Percentiles rank a stretch among this genome's conserved stretches.
Evolutionary conservation across 2,113 vertebrate genomes (phyloP).

Genomic region (Talpa occidentalis): DNA sequence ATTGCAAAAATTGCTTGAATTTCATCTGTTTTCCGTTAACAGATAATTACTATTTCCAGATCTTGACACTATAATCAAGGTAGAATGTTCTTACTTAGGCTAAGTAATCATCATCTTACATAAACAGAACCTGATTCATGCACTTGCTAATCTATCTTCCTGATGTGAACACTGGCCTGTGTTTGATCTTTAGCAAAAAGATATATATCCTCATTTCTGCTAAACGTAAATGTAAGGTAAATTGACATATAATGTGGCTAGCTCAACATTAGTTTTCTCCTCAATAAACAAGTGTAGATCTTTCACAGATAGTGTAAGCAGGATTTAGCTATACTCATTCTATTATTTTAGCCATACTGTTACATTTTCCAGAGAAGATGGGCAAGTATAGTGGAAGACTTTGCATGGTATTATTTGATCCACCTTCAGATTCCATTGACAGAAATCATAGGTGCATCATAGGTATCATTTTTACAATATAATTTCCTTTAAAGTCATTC

Average conservation of each 20-base stretch:
- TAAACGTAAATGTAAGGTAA: slow-evolving; percentile 37
- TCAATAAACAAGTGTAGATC: neutral
- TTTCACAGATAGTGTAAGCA: neutral
- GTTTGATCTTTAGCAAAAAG: neutral
- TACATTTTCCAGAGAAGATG: neutral
- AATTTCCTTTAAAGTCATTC: neutral
- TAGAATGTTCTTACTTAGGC: neutral
- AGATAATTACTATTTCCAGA: slow-evolving; percentile 7
- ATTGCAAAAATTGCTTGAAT: slow-evolving; percentile 11
- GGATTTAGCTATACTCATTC: neutral
- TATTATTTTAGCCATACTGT: neutral
- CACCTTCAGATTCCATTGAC: neutral
- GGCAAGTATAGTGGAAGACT: neutral
- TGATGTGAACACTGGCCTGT: neutral
- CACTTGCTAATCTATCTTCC: neutral
- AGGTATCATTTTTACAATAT: neutral
- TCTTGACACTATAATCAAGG: neutral
- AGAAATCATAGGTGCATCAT: neutral
- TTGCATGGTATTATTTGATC: neutral
- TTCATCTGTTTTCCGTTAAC: neutral
- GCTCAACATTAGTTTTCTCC: neutral
- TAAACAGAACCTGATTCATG: neutral
- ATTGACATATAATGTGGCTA: neutral
- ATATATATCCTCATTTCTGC: neutral
- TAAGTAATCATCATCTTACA: neutral